A percentile compares a stretch with the other conserved stretches of the same genome.
These are phyloP conservation scores for Burhinus oedicnemus DNA, from an alignment of 2,113 vertebrate genomes.

Conservation along the genomic window DNA sequence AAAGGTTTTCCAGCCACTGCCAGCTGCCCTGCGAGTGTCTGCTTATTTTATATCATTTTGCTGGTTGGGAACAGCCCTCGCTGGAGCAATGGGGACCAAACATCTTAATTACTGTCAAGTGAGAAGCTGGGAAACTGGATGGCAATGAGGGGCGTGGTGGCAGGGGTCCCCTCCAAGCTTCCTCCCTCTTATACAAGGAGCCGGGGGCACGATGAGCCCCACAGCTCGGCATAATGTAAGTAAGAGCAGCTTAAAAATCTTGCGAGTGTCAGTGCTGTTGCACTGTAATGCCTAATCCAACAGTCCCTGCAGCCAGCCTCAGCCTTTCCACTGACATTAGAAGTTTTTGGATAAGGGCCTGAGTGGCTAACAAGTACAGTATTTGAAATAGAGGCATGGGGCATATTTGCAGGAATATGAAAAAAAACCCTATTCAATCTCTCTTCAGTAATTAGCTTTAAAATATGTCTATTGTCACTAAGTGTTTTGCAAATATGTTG, in stretches of 20 bases:
- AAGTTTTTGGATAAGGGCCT: constrained; percentile 40
- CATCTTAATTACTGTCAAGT: not conserved
- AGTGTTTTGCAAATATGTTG: not conserved
- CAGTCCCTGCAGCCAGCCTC: not conserved
- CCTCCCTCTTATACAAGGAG: not conserved
- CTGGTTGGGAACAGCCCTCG: not conserved
- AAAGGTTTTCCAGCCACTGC: not conserved
- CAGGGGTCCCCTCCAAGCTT: not conserved
- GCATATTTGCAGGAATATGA: constrained; percentile 10
- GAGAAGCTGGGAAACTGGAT: not conserved
- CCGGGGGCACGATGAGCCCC: not conserved
- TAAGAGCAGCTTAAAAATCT: not conserved
- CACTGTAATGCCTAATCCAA: not conserved
- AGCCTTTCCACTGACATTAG: constrained; percentile 41
- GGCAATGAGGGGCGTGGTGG: not conserved
- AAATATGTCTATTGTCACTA: not conserved
- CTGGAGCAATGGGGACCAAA: not conserved
- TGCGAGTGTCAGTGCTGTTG: not conserved
- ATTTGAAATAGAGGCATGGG: constrained; percentile 33
- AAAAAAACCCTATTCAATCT: not conserved
- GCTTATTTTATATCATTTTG: not conserved
- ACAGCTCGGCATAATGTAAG: rapidly evolving
- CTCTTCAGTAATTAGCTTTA: not conserved
- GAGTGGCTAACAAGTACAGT: constrained; percentile 41
- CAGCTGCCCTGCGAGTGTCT: not conserved